Evolutionary conservation across 2,888 invertebrate species (phyloP), one percentile per base, ranked within the genome.

Genomic region (Sinelater perroti): DNA sequence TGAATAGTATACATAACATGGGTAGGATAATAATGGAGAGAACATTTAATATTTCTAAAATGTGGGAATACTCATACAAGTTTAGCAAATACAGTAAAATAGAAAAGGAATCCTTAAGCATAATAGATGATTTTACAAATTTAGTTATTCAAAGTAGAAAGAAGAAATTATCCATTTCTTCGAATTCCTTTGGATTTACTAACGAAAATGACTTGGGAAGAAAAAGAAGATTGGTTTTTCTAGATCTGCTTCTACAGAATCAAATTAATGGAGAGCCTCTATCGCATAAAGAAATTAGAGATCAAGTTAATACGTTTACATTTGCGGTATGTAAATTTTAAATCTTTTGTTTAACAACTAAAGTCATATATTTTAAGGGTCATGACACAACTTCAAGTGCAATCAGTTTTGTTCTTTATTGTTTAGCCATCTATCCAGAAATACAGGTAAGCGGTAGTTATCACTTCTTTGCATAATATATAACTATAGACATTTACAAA

Each of bases 281-380:
- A 30, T 81, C 81, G 5, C 83, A 85, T 62, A 71, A 82, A 18
- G 83, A 84, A 60, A 82, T 90, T 36, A 79, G 86, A 51, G 86
- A 88, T 70, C 87, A 89, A 78, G 87, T 89, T 0, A 86, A 89
- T 64, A 89, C 89, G 0, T 88, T 89, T 66, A 86, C 89, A 85
- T 89, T 89, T 74, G 88, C 85, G 74, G 87, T 86, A 71, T 28
- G 28, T 24, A 24, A 4, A 6, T n/a, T 24, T 4, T 24, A 24
- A 4, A n/a, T n/a, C n/a, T n/a, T n/a, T n/a, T n/a, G n/a, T n/a
- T n/a, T n/a, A n/a, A n/a, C n/a, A n/a, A n/a, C n/a, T n/a, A n/a
- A n/a, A n/a, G n/a, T n/a, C n/a, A n/a, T n/a, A n/a, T n/a, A n/a
- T n/a, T n/a, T n/a, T n/a, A 21, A 81, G 81, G 81, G 80, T 1